These are phyloP conservation scores for Sturmia bella DNA, from an alignment of 2,888 invertebrate species.

Conservation along the genomic window DNA sequence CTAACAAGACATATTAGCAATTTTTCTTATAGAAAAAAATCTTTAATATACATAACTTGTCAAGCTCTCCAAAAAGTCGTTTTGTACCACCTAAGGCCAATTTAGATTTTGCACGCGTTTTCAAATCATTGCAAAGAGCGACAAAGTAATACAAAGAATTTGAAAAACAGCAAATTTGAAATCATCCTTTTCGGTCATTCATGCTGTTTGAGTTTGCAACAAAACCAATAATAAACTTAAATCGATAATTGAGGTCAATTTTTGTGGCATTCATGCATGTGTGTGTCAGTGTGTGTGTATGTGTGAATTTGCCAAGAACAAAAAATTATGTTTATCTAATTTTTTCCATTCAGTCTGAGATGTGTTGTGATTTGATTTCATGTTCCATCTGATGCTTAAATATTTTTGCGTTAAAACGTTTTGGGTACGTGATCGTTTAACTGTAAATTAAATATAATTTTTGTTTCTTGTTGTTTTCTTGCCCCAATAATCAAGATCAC, in stretches of 20 bases:
- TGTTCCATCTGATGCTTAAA: slow-evolving; percentile 51
- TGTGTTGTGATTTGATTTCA: slow-evolving; percentile 53
- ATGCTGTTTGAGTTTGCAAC: slow-evolving; percentile 2
- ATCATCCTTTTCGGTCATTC: slow-evolving; percentile 15
- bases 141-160: slow-evolving; percentile 32
- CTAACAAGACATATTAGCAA: too few relatives aligned
- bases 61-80: neutral
- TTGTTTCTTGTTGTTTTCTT: slow-evolving; percentile 64
- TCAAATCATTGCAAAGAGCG: neutral
- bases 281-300: neutral
- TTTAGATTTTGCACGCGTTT: slow-evolving; percentile 20
- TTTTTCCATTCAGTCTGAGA: slow-evolving; percentile 54
- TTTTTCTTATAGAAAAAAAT: too few relatives aligned
- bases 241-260: slow-evolving; percentile 82
- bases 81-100: neutral
- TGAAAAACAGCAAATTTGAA: slow-evolving; percentile 37
- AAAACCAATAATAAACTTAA: slow-evolving; percentile 82
- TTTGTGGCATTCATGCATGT: slow-evolving; percentile 54
- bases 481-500: slow-evolving; percentile 79
- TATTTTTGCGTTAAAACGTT: slow-evolving; percentile 68
- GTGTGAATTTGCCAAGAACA: neutral
- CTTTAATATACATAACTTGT: too few relatives aligned
- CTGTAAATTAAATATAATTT: slow-evolving; percentile 80
- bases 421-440: slow-evolving; percentile 79
- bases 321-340: slow-evolving; percentile 41